phyloP scores from a whole-genome alignment of 2,113 vertebrate species.

The Nothocercus nigrocapillus region DNA sequence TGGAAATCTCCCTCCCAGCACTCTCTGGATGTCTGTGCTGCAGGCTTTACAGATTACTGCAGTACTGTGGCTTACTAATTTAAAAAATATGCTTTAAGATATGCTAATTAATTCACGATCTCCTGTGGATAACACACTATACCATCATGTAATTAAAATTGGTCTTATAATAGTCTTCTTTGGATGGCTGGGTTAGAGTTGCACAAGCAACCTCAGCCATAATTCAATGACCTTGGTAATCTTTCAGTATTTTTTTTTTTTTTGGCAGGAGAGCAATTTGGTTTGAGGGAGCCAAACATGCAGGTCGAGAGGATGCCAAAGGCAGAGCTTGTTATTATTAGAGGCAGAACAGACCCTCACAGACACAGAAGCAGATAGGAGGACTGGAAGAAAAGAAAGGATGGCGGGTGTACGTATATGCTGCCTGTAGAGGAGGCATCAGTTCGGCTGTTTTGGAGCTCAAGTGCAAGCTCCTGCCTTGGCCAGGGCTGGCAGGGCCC shows the following conservation, averaged over 20 bases:
- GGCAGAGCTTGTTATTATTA: not conserved
- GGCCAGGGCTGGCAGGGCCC: not conserved
- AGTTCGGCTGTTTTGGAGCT: not conserved
- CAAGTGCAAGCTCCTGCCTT: not conserved
- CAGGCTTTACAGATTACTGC: not conserved
- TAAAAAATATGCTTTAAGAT: not conserved
- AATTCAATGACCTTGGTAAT: not conserved
- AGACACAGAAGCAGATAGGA: not conserved
- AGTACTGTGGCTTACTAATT: not conserved
- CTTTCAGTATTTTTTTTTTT: no score
- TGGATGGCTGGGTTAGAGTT: not conserved
- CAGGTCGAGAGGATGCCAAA: not conserved
- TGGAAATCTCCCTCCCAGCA: not conserved
- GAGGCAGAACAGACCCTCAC: not conserved
- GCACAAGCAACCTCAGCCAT: not conserved
- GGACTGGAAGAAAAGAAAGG: not conserved
- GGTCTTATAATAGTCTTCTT: not conserved
- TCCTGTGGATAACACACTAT: not conserved
- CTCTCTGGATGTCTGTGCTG: accelerated
- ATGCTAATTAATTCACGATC: not conserved
- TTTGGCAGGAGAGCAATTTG: not conserved
- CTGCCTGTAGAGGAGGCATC: not conserved
- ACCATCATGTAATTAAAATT: not conserved
- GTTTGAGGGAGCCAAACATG: not conserved
- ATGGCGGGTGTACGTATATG: no score